phyloP scores from a whole-genome alignment of 1,140 invertebrate species.

The Diorhabda elongata region DNA sequence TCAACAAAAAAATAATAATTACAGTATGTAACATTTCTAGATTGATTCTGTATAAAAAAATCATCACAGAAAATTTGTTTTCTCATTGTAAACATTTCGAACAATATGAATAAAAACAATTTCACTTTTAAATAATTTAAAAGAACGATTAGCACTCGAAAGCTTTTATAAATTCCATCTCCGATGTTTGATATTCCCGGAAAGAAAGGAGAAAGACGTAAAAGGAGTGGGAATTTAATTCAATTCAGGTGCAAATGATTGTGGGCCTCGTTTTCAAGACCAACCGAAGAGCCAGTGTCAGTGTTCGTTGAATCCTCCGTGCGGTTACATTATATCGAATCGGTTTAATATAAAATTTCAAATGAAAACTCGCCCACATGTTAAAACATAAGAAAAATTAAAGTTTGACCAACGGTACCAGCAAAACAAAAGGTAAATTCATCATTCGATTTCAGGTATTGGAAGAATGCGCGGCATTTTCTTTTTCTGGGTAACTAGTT shows the following conservation, averaged over 20 bases:
- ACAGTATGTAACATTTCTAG: too few relatives aligned
- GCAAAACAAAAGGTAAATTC: neutral
- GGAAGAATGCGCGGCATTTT: neutral
- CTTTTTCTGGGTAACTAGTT: neutral
- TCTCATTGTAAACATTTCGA: too few relatives aligned
- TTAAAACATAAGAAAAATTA: neutral
- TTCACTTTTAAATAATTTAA: too few relatives aligned
- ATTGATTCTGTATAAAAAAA: too few relatives aligned
- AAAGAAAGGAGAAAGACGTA: neutral
- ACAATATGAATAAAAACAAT: too few relatives aligned
- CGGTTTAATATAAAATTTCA: neutral
- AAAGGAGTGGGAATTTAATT: conserved; percentile 5
- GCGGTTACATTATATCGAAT: conserved; percentile 4
- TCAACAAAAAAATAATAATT: too few relatives aligned
- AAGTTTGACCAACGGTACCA: neutral
- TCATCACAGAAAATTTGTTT: too few relatives aligned
- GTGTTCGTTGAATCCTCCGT: conserved; percentile 7
- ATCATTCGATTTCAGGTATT: neutral
- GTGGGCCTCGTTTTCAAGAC: conserved; percentile 9
- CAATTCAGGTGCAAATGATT: conserved; percentile 14
- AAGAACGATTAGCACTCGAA: too few relatives aligned
- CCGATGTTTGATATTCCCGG: neutral
- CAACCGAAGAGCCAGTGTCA: conserved; percentile 8
- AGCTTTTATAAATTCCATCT: neutral
- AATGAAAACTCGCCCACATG: neutral